Conservation (phyloP, 2,888 invertebrate genomes). For the Nesidiocoris tenuis region DNA sequence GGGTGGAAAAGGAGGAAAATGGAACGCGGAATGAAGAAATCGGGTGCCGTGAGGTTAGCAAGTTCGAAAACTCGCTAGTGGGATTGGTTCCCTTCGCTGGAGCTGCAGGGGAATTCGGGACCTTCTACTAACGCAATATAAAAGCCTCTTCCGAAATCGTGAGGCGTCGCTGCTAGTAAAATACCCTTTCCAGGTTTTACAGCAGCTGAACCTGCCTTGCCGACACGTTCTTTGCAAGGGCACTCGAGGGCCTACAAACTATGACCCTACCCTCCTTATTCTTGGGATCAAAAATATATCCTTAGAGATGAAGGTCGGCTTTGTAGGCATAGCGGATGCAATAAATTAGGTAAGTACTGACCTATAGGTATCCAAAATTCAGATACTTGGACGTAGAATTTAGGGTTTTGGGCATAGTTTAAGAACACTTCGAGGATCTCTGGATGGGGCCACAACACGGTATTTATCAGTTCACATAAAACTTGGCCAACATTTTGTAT, state of each 20-base stretch:
- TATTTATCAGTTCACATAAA: too few species aligned
- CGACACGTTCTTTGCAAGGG: not conserved
- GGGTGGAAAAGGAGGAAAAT: not conserved
- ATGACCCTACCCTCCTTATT: not conserved
- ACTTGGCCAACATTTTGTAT: too few species aligned
- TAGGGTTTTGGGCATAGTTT: too few species aligned
- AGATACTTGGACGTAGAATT: too few species aligned
- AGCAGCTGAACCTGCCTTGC: not conserved
- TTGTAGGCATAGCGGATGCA: too few species aligned
- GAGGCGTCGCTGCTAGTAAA: conserved; percentile 11
- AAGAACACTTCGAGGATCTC: too few species aligned
- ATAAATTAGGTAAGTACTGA: too few species aligned
- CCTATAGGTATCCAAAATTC: too few species aligned
- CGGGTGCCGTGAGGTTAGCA: not conserved
- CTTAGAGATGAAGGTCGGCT: too few species aligned
- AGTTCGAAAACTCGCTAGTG: not conserved
- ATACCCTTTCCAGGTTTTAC: not conserved
- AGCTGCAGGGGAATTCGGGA: conserved; percentile 6
- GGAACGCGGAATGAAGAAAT: not conserved
- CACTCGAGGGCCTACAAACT: not conserved
- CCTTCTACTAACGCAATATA: conserved; percentile 19
- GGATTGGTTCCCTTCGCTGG: not conserved
- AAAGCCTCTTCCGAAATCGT: conserved; percentile 9
- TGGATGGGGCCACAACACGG: too few species aligned
- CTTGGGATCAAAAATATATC: too few species aligned